A percentile compares a stretch with the other conserved stretches of the same genome.
Conservation (phyloP, 2,113 vertebrate genomes). For the Erinaceus europaeus region DNA sequence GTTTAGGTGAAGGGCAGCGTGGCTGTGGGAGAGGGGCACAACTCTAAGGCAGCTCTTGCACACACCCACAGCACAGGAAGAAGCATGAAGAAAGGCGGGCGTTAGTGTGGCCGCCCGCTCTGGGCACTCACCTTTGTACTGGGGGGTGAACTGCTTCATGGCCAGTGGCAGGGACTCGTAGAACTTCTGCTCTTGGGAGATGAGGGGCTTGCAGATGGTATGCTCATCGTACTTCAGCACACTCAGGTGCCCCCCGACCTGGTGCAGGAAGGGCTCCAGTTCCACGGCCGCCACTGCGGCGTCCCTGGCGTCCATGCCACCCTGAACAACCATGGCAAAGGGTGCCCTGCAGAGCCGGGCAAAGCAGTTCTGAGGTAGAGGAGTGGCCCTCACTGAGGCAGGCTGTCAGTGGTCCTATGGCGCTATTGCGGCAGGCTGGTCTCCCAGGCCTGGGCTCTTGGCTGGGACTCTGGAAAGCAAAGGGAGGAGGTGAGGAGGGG, state of each 20-base stretch:
- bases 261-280: constrained; percentile 84
- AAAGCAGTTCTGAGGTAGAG: not conserved
- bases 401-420: not conserved
- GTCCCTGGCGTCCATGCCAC: constrained; percentile 9
- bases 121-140: constrained; percentile 86
- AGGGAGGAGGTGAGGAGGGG: not conserved
- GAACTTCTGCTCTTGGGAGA: constrained; percentile 82
- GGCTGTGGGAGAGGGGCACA: not conserved
- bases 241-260: constrained; percentile 85
- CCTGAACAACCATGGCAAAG: constrained; percentile 80
- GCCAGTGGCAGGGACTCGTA: constrained; percentile 82
- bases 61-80: not conserved
- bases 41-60: not conserved
- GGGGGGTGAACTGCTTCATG: constrained; percentile 83
- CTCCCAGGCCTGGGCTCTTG: not conserved
- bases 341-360: rapidly evolving
- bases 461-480: not conserved
- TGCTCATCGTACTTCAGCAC: constrained; percentile 82
- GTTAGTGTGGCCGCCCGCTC: too few species aligned
- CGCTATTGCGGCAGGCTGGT: not conserved
- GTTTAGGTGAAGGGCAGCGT: not conserved
- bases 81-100: too few species aligned
- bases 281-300: constrained; percentile 48
- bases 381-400: rapidly evolving
- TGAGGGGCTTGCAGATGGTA: constrained; percentile 84